These are phyloP conservation scores for Atrichornis clamosus DNA, from an alignment of 2,113 vertebrate genomes.

Conservation along the genomic window DNA sequence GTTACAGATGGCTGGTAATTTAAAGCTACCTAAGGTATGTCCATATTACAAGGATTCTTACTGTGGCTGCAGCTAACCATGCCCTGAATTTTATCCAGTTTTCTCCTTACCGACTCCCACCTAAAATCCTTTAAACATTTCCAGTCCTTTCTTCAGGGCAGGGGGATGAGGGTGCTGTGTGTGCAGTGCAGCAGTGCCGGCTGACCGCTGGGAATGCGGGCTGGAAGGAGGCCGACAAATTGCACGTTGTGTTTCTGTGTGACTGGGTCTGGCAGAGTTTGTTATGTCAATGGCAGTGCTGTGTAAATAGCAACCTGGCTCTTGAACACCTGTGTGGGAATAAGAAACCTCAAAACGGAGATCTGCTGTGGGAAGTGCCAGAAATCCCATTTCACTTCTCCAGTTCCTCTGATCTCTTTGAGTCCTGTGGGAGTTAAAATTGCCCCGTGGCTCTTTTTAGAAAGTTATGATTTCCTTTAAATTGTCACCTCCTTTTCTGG, in stretches of 20 bases:
- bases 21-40: not conserved
- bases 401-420: not conserved
- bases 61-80: not conserved
- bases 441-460: not conserved
- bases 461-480: not conserved
- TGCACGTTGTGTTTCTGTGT: not conserved
- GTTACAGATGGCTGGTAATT: not conserved
- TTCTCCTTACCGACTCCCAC: not conserved
- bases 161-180: not conserved
- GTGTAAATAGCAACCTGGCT: slow-evolving; percentile 9
- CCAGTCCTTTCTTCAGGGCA: not conserved
- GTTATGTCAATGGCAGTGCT: not conserved
- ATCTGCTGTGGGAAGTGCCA: not conserved
- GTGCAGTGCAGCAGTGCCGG: not conserved
- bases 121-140: not conserved
- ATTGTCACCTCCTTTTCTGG: not conserved
- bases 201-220: rapidly evolving
- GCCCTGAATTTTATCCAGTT: not conserved
- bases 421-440: not conserved
- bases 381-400: not conserved
- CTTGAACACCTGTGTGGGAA: not conserved
- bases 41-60: not conserved
- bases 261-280: not conserved
- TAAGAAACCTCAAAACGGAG: not conserved
- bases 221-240: not conserved